Base-by-base conservation (phyloP, 1,140 invertebrate species). In the Meloidogyne chitwoodi region DNA sequence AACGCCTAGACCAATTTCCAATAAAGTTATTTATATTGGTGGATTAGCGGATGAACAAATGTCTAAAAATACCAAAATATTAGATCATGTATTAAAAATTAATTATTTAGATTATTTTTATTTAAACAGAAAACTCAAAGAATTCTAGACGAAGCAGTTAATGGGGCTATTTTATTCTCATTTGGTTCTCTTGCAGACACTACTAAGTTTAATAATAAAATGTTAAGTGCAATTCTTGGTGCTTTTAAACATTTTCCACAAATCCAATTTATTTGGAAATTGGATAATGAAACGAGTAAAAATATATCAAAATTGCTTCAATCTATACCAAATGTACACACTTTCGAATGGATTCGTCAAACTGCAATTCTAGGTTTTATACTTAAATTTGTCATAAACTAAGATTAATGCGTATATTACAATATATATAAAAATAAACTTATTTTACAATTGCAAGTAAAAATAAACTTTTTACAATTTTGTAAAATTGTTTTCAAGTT, bases 311-410 rank as follows among this genome's bases (percentile, higher is more conserved):
- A n/a, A n/a, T n/a, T 56, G n/a, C n/a, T n/a, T n/a, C n/a, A n/a
- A n/a, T n/a, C n/a, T n/a, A n/a, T n/a, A 11, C 38, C 27, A 11
- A 87, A 87, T 78, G 74, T 88, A 1, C 75, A 81, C 69, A 62
- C 91, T 34, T 82, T 89, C 68, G 89, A 90, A 78, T 92, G 92
- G 92, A 87, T 91, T 79, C 92, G 92, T 22, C 92, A 93, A 87
- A 90, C 90, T 80, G 91, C 91, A 83, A 86, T 91, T 81, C 84
- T 91, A 63, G 90, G 90, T 90, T 88, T 83, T 56, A 56, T n/a
- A 56, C 19, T 56, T 56, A n/a, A 56, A n/a, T n/a, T 56, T 56
- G 14, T 4, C 1, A 41, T 41, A 12, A 41, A 12, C 10, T 41
- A 41, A 31, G 29, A 3, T 31, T n/a, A n/a, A n/a, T n/a, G n/a